Conservation (phyloP, 2,113 vertebrate species). For the Gymnarchus niloticus region DNA sequence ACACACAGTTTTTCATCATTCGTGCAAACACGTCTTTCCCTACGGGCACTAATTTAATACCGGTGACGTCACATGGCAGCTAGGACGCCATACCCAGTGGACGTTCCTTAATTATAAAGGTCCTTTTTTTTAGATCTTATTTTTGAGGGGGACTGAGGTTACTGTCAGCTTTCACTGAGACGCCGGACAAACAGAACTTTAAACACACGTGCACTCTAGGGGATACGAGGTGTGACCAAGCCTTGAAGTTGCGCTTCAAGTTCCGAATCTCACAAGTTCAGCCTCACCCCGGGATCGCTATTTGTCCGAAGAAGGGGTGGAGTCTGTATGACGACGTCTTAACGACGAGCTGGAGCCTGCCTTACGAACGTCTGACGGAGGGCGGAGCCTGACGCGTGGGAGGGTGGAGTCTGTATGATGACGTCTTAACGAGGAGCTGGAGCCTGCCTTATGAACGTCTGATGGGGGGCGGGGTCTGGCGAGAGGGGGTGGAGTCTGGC, state of each 20-base stretch:
- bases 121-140: not conserved
- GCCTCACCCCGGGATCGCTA: not conserved
- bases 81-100: no score
- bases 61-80: not conserved
- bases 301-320: not conserved
- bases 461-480: no score
- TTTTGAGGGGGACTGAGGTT: not conserved
- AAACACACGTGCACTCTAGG: not conserved
- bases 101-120: not conserved
- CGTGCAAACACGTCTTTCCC: not conserved
- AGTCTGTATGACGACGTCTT: not conserved
- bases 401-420: not conserved
- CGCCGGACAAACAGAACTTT: not conserved
- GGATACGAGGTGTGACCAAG: not conserved
- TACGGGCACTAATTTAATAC: not conserved
- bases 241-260: not conserved
- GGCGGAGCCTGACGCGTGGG: no score
- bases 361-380: not conserved
- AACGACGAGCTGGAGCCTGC: no score
- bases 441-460: no score
- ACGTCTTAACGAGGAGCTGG: no score
- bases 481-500: slow-evolving; percentile 55
- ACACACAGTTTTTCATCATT: slow-evolving; percentile 7
- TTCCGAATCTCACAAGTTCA: not conserved
- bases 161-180: not conserved